Conservation (phyloP, 2,113 vertebrate species). For the Alaudala cheleensis region DNA sequence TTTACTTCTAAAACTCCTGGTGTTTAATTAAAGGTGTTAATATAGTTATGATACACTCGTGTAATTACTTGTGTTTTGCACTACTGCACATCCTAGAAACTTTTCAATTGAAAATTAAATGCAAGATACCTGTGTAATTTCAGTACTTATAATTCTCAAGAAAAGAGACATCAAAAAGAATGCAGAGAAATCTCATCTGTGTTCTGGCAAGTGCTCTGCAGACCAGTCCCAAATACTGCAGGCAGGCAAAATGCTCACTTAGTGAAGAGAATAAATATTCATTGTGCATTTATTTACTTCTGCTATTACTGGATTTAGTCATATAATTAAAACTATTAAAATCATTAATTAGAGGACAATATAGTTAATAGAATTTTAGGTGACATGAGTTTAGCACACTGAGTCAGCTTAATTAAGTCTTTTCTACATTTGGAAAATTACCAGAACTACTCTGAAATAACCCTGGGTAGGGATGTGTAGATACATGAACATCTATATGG, state of each 20-base stretch:
- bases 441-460: neutral
- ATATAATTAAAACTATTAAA: conserved; percentile 15
- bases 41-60: neutral
- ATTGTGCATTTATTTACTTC: conserved; percentile 26
- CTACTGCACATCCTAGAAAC: neutral
- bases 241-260: neutral
- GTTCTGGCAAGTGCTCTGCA: neutral
- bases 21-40: neutral
- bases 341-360: conserved; percentile 34
- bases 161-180: neutral
- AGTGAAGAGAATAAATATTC: conserved; percentile 4
- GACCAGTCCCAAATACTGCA: neutral
- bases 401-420: conserved; percentile 10
- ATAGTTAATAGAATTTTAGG: neutral
- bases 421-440: neutral
- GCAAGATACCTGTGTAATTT: neutral
- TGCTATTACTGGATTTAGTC: conserved; percentile 9
- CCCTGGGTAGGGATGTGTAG: neutral
- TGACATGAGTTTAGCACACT: neutral
- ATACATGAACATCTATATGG: neutral
- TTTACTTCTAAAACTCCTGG: neutral
- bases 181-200: neutral
- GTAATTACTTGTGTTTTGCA: neutral
- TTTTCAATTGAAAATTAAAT: neutral
- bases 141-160: neutral